Base-by-base conservation (phyloP, 2,888 invertebrate species). In the Entomobrya proxima region DNA sequence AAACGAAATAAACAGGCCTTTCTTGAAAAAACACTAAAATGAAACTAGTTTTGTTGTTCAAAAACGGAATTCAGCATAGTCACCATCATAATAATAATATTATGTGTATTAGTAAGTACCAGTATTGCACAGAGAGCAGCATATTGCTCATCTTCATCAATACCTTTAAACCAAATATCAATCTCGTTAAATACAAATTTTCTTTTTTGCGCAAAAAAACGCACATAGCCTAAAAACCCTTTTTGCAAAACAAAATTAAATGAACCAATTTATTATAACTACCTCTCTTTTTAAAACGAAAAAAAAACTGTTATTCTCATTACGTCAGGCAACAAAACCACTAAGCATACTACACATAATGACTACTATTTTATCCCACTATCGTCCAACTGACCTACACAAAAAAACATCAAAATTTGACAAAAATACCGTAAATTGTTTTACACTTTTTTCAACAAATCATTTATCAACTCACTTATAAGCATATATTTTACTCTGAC, bases 11-110 rank as follows among this genome's bases (percentile, higher is more conserved):
- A 72, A 69, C 72, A 50, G 30, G 72, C 72, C 50, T 72, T 67
- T 50, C 72, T 72, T 72, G 44, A 72, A 72, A 72, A 69, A 69
- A 32, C 50, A 72, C 27, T 30, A 72, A 72, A 72, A 50, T 18
- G 40, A 78, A 78, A 78, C 78, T 61, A 78, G 78, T 78, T 78
- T 64, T 47, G 21, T 55, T 76, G 76, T 24, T 61, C 61, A 44
- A 32, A 55, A 32, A 47, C 15, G n/a, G n/a, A 9, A 37, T 13
- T 69, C 69, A n/a, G n/a, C n/a, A n/a, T n/a, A n/a, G n/a, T n/a
- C n/a, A 27, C 55, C 32, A 35, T 61, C 61, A 18, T 61, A 61
- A 61, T 61, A 18, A 35, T 35, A 32, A 61, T 30, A 61, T 21
- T 21, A 2, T 72, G 4, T 24, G 11, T 24, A 15, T 2, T 6